Conservation (phyloP, 2,888 invertebrate genomes). For the Nipponacmea schrenckii region DNA sequence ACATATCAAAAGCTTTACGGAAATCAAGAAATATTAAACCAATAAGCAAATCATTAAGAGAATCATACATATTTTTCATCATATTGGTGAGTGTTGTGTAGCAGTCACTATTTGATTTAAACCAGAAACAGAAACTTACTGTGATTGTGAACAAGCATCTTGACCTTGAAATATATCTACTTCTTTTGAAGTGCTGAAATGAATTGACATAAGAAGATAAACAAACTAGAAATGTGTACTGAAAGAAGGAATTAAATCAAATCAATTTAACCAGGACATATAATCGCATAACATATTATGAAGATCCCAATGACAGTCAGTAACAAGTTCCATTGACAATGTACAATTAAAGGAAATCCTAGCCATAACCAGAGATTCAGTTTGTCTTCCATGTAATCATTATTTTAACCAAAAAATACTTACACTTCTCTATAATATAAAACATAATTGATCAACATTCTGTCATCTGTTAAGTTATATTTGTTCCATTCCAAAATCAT, state of each 20-base stretch:
- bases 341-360: not conserved
- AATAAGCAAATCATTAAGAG: too few species aligned
- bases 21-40: too few species aligned
- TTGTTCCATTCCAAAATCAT: slow-evolving; percentile 66
- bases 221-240: not conserved
- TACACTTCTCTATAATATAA: slow-evolving; percentile 83
- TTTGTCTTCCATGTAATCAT: too few species aligned
- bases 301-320: too few species aligned
- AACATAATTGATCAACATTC: slow-evolving; percentile 89
- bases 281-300: not conserved
- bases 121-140: slow-evolving; percentile 66
- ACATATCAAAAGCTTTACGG: too few species aligned
- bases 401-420: slow-evolving; percentile 38
- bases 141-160: slow-evolving; percentile 89
- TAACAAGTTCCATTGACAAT: too few species aligned
- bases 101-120: too few species aligned
- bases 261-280: not conserved
- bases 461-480: slow-evolving; percentile 71
- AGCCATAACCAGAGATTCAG: too few species aligned
- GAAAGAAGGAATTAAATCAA: not conserved
- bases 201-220: slow-evolving; percentile 8
- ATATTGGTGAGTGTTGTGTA: too few species aligned
- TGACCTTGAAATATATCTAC: slow-evolving; percentile 87
- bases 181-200: slow-evolving; percentile 73
- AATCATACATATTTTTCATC: too few species aligned